phyloP scores from a whole-genome alignment of 1,140 invertebrate genomes.

The Bemisia tabaci region DNA sequence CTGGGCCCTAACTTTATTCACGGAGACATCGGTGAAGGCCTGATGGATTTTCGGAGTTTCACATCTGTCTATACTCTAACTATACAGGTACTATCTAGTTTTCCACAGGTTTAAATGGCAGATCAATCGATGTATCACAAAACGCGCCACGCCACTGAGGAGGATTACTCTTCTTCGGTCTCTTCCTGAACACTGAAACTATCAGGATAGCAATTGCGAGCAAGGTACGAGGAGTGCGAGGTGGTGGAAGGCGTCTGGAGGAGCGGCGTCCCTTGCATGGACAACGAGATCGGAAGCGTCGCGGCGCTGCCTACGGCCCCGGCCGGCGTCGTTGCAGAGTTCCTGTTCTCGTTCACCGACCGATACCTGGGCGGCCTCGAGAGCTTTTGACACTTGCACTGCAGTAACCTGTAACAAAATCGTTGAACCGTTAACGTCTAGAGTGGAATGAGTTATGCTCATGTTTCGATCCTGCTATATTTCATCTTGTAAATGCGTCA shows the following conservation, averaged over 20 bases:
- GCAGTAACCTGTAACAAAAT: conserved; percentile 51
- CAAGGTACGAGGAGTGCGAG: conserved; percentile 23
- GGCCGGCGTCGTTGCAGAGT: conserved; percentile 40
- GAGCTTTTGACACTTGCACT: conserved; percentile 37
- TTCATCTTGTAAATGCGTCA: neutral
- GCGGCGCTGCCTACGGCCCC: conserved; percentile 15
- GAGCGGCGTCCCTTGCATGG: conserved; percentile 42
- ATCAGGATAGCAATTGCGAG: neutral
- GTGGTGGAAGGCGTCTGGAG: conserved; percentile 32
- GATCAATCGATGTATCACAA: no score
- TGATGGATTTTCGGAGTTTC: no score
- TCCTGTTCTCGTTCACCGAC: conserved; percentile 43
- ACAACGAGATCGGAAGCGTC: conserved; percentile 43
- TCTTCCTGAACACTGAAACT: neutral
- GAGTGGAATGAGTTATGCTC: neutral
- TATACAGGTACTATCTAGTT: no score
- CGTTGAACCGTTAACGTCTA: neutral
- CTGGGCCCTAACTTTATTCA: no score
- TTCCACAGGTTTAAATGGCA: no score
- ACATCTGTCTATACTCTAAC: no score
- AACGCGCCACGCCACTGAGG: no score
- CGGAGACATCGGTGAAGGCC: no score
- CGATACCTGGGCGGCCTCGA: conserved; percentile 42
- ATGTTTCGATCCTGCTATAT: neutral
- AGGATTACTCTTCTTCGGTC: neutral